A percentile compares a stretch with the other conserved stretches of the same genome.
These are phyloP conservation scores for Helostoma temminkii DNA, from an alignment of 2,797 vertebrate species.

Conservation along the genomic window DNA sequence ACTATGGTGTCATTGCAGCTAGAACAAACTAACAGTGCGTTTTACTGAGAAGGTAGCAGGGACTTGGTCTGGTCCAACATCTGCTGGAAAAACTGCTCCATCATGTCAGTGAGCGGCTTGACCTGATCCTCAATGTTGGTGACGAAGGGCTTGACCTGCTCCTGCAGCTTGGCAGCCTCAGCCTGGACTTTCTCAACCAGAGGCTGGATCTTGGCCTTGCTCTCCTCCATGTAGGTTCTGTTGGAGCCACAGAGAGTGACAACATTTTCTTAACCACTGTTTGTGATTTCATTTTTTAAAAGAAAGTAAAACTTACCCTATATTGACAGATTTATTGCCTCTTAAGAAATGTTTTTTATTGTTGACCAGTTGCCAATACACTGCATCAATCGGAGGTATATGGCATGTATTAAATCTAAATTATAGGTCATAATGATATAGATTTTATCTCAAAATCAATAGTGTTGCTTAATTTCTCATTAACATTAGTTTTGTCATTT, in stretches of 20 bases:
- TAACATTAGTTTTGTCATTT: neutral
- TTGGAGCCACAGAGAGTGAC: neutral
- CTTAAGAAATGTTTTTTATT: no score
- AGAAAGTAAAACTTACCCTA: neutral
- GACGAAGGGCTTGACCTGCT: constrained; percentile 63
- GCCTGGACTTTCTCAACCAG: constrained; percentile 75
- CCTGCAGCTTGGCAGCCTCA: constrained; percentile 61
- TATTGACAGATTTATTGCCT: no score
- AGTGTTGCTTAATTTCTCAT: neutral
- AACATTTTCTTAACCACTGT: neutral
- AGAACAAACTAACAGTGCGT: neutral
- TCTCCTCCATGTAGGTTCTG: constrained; percentile 75
- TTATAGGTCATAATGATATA: neutral
- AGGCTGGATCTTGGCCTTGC: constrained; percentile 70
- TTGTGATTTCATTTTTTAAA: constrained; percentile 7
- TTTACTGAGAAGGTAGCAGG: constrained; percentile 71
- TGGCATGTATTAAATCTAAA: neutral
- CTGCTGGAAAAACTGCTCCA: constrained; percentile 68
- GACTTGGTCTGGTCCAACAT: constrained; percentile 72
- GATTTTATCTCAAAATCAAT: neutral
- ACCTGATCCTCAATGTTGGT: constrained; percentile 62
- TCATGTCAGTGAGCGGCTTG: constrained; percentile 62
- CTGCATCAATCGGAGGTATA: no score
- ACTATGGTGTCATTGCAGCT: neutral
- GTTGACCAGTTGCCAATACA: neutral